These are phyloP conservation scores for Pangasius larnaudii DNA, from an alignment of 2,797 vertebrate species.

Conservation along the genomic window DNA sequence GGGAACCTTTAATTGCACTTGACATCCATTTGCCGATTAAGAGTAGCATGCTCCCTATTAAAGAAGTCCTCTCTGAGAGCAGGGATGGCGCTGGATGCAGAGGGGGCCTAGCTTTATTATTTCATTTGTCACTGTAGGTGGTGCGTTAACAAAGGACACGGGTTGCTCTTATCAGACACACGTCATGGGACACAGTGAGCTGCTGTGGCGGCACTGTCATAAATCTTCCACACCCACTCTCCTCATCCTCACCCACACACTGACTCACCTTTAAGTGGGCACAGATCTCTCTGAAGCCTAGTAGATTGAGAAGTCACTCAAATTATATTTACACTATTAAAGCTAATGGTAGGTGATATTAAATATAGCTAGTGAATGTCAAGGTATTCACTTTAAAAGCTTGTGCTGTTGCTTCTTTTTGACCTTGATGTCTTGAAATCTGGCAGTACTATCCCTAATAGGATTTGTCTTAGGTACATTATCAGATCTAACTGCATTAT, in stretches of 20 bases:
- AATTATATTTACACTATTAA: constrained; percentile 27
- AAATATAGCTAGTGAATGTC: constrained; percentile 9
- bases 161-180: constrained; percentile 51
- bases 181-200: constrained; percentile 51
- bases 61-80: constrained; percentile 60
- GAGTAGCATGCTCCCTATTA: constrained; percentile 70
- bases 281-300: not conserved
- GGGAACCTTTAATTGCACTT: constrained; percentile 76
- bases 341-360: constrained; percentile 7
- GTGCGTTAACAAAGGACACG: constrained; percentile 46
- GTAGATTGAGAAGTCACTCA: constrained; percentile 4
- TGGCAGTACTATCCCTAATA: not conserved
- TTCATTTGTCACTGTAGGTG: constrained; percentile 55
- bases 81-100: constrained; percentile 47
- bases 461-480: not conserved
- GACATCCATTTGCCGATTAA: constrained; percentile 79
- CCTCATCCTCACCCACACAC: constrained; percentile 35
- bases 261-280: constrained; percentile 44
- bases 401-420: not conserved
- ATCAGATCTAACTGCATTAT: not conserved
- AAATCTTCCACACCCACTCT: constrained; percentile 43
- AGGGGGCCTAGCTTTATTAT: constrained; percentile 51
- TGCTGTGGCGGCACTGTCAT: constrained; percentile 26
- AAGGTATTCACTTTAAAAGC: constrained; percentile 2
- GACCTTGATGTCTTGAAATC: constrained; percentile 10